Percentiles rank a stretch among this genome's conserved stretches.
Conservation (phyloP, 2,113 vertebrate genomes). For the Lophochroa leadbeateri region DNA sequence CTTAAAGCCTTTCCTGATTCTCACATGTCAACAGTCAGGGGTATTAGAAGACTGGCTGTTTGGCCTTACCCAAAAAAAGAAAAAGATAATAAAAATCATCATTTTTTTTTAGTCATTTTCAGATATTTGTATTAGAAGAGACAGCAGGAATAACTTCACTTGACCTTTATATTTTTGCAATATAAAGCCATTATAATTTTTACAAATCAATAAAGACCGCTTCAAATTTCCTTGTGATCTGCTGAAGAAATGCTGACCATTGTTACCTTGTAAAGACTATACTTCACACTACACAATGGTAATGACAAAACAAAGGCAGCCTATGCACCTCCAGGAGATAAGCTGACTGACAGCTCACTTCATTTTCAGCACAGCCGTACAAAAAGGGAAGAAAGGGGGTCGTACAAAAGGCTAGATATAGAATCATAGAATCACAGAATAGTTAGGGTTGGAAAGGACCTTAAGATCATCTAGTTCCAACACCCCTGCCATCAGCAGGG, state of each 20-base stretch:
- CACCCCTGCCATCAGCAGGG: too few species aligned
- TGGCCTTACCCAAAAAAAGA: neutral
- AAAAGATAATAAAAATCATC: neutral
- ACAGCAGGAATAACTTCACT: neutral
- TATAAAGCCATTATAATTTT: neutral
- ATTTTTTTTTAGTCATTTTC: neutral
- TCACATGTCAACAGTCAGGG: neutral
- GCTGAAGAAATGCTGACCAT: neutral
- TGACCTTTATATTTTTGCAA: neutral
- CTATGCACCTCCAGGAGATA: neutral
- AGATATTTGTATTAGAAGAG: neutral
- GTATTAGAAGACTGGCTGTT: neutral
- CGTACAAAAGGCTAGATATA: rapidly evolving
- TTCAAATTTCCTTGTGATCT: neutral
- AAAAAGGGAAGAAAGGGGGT: neutral
- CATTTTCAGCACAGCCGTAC: neutral
- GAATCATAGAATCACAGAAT: too few species aligned
- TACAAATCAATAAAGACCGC: neutral
- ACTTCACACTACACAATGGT: neutral
- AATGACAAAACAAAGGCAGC: neutral
- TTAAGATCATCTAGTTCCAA: too few species aligned
- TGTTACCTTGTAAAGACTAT: neutral
- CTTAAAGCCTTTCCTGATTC: neutral
- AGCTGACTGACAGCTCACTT: neutral
- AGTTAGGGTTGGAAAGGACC: too few species aligned